Conservation (phyloP, 2,113 vertebrate species). For the Brienomyrus longianalis region DNA sequence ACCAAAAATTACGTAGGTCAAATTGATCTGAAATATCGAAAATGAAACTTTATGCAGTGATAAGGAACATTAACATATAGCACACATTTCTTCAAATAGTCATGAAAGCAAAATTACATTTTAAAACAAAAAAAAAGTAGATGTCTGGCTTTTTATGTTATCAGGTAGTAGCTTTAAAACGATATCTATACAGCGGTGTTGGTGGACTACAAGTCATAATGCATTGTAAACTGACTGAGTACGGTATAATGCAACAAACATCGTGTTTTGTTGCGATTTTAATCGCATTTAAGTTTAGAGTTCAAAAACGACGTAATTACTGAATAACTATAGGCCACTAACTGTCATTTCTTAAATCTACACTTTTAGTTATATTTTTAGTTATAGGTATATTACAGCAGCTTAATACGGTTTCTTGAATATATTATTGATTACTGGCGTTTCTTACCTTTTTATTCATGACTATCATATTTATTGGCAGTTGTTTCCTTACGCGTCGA, state of each 20-base stretch:
- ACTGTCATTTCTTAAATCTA: not conserved
- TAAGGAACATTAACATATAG: not conserved
- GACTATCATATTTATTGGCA: not conserved
- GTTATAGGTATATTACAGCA: not conserved
- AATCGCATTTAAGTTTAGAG: not conserved
- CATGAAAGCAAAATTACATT: not conserved
- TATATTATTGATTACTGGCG: not conserved
- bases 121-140: not conserved
- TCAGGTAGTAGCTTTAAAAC: not conserved
- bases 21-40: not conserved
- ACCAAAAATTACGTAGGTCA: not conserved
- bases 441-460: not conserved
- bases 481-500: not conserved
- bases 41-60: not conserved
- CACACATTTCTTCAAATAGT: not conserved
- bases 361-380: not conserved
- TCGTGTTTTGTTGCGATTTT: not conserved
- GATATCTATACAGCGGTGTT: not conserved
- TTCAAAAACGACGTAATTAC: not conserved
- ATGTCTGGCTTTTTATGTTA: not conserved
- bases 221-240: not conserved
- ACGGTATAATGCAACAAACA: not conserved
- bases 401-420: not conserved
- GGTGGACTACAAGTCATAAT: accelerated
- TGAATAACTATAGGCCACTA: not conserved